A percentile compares a stretch with the other conserved stretches of the same genome.
Evolutionary conservation across 2,113 vertebrate species (phyloP).

Genomic region (Centropus bengalensis): DNA sequence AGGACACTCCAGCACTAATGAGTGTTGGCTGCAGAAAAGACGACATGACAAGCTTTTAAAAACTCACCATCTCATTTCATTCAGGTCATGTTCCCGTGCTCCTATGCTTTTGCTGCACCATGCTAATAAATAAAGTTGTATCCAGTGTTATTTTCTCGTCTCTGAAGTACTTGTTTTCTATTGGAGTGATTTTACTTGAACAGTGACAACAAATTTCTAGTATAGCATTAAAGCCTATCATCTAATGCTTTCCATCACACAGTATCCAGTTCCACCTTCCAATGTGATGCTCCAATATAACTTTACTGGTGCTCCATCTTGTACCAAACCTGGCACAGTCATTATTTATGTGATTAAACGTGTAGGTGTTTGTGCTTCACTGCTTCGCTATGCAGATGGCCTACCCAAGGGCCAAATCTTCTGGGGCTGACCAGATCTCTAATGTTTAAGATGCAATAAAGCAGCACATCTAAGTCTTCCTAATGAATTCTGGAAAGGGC

Average conservation of each 20-base stretch:
- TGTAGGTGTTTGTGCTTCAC: not conserved
- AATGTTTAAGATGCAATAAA: not conserved
- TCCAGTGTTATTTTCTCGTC: not conserved
- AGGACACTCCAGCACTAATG: not conserved
- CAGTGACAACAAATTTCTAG: not conserved
- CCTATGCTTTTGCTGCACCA: not conserved
- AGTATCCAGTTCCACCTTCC: not conserved
- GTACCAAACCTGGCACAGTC: not conserved
- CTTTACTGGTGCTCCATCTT: not conserved
- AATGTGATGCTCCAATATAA: not conserved
- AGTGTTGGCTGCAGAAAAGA: not conserved
- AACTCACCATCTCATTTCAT: not conserved
- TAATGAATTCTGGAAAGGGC: not conserved
- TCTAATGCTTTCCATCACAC: not conserved
- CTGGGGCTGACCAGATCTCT: not conserved
- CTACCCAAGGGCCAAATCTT: not conserved
- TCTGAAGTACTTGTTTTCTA: not conserved
- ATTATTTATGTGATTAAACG: not conserved
- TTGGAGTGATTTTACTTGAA: not conserved
- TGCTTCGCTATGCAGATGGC: not conserved
- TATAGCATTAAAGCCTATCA: not conserved
- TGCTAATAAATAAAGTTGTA: not conserved
- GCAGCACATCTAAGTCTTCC: not conserved
- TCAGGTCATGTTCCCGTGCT: not conserved
- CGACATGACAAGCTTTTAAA: not conserved